phyloP scores from a whole-genome alignment of 2,113 vertebrate species.

The Pteronura brasiliensis region DNA sequence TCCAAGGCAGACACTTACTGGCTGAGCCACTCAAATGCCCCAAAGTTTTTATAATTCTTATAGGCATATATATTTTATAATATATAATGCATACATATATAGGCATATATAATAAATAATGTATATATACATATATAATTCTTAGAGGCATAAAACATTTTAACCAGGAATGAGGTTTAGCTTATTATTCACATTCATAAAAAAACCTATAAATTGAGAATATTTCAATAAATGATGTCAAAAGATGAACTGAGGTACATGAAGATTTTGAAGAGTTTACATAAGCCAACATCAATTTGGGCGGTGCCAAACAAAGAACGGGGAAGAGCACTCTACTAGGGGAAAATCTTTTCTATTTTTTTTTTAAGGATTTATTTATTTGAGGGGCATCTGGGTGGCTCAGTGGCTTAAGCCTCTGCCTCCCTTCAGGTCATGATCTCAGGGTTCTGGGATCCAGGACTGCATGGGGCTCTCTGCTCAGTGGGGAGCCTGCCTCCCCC shows the following conservation, averaged over 20 bases:
- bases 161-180: neutral
- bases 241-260: neutral
- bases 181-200: neutral
- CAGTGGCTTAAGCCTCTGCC: too few relatives aligned
- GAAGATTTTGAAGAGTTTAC: neutral
- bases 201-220: neutral
- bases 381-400: too few relatives aligned
- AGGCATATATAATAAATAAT: neutral
- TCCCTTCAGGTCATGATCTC: too few relatives aligned
- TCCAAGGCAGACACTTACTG: too few relatives aligned
- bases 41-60: neutral
- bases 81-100: neutral
- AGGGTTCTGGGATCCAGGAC: too few relatives aligned
- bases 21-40: too few relatives aligned
- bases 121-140: neutral
- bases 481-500: too few relatives aligned
- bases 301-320: neutral
- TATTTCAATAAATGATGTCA: neutral
- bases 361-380: neutral
- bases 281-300: neutral
- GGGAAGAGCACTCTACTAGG: neutral
- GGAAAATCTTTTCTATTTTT: neutral
- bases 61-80: neutral
- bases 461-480: too few relatives aligned
- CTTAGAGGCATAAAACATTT: neutral